Conservation (phyloP, 2,888 invertebrate genomes). For the Xestia c-nigrum region DNA sequence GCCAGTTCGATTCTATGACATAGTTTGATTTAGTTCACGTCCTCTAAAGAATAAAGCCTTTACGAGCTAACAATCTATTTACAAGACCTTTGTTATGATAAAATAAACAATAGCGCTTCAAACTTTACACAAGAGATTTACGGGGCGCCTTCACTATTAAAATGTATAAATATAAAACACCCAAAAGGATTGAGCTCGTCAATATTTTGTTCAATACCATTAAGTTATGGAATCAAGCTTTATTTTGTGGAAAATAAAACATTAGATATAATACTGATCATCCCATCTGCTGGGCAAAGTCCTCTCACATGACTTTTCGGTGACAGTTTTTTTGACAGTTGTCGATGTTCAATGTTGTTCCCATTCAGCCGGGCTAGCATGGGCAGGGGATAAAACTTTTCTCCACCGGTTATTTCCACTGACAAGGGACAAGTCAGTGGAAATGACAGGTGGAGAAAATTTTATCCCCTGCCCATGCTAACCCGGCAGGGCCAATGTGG, state of each 20-base stretch:
- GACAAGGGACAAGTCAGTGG: no score
- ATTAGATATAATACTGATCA: no score
- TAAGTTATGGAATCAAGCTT: neutral
- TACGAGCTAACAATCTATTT: constrained; percentile 13
- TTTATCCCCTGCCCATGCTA: no score
- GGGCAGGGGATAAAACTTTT: no score
- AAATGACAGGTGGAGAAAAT: no score
- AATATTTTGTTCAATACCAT: constrained; percentile 18
- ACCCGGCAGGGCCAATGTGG: no score
- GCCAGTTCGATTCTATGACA: neutral
- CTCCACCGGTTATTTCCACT: no score
- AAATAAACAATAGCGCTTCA: constrained; percentile 21
- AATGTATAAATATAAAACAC: constrained; percentile 12
- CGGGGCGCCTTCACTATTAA: neutral
- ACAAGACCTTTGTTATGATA: constrained; percentile 32
- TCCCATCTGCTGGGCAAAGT: no score
- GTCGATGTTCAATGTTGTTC: no score
- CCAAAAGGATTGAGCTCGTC: neutral
- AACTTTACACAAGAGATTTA: constrained; percentile 19
- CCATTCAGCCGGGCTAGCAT: no score
- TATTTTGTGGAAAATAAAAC: neutral
- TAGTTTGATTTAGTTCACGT: neutral
- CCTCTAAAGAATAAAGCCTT: constrained; percentile 17
- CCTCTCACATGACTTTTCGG: no score
- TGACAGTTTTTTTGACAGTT: no score